Evolutionary conservation across 37 sponge, comb jelly and placozoan species (phyloP).

Genomic region (Halichondria panicea): DNA sequence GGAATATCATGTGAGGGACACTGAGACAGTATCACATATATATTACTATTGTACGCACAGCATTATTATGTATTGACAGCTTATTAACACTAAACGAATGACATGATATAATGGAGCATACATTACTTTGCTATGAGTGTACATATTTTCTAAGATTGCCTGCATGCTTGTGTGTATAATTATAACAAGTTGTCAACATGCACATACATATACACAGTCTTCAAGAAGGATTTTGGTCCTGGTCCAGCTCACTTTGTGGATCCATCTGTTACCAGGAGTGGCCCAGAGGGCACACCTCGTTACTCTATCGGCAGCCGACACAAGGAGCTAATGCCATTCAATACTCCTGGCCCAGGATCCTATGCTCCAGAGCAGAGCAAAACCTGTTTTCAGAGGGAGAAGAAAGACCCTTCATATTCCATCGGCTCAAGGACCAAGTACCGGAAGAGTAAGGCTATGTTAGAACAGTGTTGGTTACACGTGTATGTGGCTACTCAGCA

Average conservation of each 20-base stretch:
- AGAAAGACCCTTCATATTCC: slow-evolving; percentile 84
- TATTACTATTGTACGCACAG: not conserved
- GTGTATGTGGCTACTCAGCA: too few relatives aligned
- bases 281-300: slow-evolving; percentile 85
- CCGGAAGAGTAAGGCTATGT: slow-evolving; percentile 85
- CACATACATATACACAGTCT: slow-evolving; percentile 66
- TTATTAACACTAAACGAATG: not conserved
- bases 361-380: slow-evolving; percentile 81
- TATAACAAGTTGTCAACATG: not conserved
- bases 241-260: slow-evolving; percentile 90
- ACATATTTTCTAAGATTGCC: not conserved
- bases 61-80: not conserved
- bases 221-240: slow-evolving; percentile 77
- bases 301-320: slow-evolving; percentile 85
- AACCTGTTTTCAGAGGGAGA: slow-evolving; percentile 68
- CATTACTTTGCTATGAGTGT: not conserved
- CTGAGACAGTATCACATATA: not conserved
- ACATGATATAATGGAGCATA: not conserved
- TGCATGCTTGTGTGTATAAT: not conserved
- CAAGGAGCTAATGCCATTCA: slow-evolving; percentile 80
- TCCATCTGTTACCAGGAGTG: slow-evolving; percentile 70
- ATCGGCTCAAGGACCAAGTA: slow-evolving; percentile 85
- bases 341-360: slow-evolving; percentile 89
- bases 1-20: slow-evolving; percentile 38
- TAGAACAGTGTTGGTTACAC: too few relatives aligned